These are phyloP conservation scores for Pachypanchax playfairii DNA, from an alignment of 2,113 vertebrate species.

Conservation along the genomic window DNA sequence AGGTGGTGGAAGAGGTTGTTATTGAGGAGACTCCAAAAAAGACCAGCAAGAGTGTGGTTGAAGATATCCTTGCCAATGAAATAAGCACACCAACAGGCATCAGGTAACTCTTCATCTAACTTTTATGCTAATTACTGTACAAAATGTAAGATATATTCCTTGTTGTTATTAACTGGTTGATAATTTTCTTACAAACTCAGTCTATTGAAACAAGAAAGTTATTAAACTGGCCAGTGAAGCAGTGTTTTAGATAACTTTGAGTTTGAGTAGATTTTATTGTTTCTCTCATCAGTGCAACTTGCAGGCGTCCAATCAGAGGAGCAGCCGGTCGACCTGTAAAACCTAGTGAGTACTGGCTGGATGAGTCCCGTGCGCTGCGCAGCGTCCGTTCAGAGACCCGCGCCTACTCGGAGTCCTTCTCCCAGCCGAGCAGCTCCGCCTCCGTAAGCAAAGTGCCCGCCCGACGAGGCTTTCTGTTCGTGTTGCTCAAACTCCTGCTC, in stretches of 20 bases:
- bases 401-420: conserved; percentile 56
- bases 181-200: too few relatives aligned
- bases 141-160: too few relatives aligned
- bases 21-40: conserved; percentile 76
- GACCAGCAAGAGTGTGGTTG: conserved; percentile 87
- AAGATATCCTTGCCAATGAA: conserved; percentile 94
- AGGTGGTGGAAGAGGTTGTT: conserved; percentile 79
- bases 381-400: conserved; percentile 60
- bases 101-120: conserved; percentile 77
- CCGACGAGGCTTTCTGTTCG: conserved; percentile 74
- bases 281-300: conserved; percentile 83
- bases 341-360: conserved; percentile 86
- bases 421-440: conserved; percentile 10
- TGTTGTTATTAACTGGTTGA: background rate
- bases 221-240: background rate
- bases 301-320: conserved; percentile 92
- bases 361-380: conserved; percentile 77
- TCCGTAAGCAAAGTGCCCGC: conserved; percentile 32
- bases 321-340: conserved; percentile 90
- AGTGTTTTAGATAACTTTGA: background rate
- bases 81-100: conserved; percentile 92
- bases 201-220: background rate
- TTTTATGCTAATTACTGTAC: background rate
- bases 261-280: background rate
- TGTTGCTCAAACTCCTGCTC: conserved; percentile 89